Evolutionary conservation across 2,888 invertebrate species (phyloP), one percentile per base, ranked within the genome.

Genomic region (Euspilapteryx auroguttella): DNA sequence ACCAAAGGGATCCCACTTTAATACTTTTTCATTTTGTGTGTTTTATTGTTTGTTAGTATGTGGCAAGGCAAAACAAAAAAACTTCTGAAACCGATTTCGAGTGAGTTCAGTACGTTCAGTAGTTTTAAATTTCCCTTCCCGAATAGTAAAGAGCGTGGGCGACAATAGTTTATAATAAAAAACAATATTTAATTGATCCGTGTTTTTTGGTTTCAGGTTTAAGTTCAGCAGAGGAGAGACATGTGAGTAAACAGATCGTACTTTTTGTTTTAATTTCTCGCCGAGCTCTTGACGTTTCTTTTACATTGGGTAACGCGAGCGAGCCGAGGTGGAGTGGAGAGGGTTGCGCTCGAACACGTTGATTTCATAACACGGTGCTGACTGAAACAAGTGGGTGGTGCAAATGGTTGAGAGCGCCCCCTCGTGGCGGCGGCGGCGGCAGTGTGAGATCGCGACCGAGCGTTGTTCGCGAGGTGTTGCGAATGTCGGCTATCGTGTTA

Each of bases 291-390:
- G 8, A 17, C 8, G 17, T 45, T 51, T 59, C 57, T 59, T 62
- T 68, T 66, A 59, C 63, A 65, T 69, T 68, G 62, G 61, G 61
- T 58, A 66, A 56, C 55, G 61, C 52, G 57, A 57, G 56, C 47
- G n/a, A n/a, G n/a, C n/a, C n/a, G n/a, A n/a, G 54, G 12, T 44
- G 44, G 49, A 45, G 53, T 45, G 50, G 55, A n/a, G n/a, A 64
- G 66, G 62, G 65, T 62, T 61, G 54, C 61, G 68, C 71, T 69
- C 63, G 61, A 69, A 68, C 73, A 68, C 73, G 73, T 65, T 73
- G 73, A 75, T 75, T 75, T 75, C 73, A 75, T 71, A 71, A 73
- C 71, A 65, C 58, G 57, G 55, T 54, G 52, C 61, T 51, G 58
- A 50, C 58, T 63, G 65, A 54, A 65, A 66, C 66, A 68, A 71